These are phyloP conservation scores for Drosophila mayri DNA, from an alignment of 1,140 invertebrate species.

Conservation along the genomic window DNA sequence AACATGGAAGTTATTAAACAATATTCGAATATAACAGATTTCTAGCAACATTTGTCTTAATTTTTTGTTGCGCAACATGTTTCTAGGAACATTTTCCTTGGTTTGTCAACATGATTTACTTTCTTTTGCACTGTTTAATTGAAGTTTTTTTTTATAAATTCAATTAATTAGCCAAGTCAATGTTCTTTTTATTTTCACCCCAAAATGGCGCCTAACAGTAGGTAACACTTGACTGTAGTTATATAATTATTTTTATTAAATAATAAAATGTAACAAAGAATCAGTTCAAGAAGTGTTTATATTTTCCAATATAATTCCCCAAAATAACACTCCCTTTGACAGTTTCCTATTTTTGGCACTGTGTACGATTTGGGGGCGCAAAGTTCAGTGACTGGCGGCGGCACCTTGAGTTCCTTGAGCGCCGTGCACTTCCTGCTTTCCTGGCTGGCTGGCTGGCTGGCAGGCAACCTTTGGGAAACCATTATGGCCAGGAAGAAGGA, in stretches of 20 bases:
- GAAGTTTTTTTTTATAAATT: not conserved
- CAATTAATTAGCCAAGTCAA: not conserved
- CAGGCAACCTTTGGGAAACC: constrained; percentile 54
- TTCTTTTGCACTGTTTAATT: too few relatives aligned
- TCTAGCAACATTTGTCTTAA: not conserved
- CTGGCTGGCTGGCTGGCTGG: not conserved
- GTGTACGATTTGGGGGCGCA: not conserved
- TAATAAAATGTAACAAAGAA: too few relatives aligned
- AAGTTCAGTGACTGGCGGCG: constrained; percentile 63
- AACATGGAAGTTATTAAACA: not conserved
- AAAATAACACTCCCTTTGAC: not conserved
- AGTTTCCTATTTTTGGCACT: not conserved
- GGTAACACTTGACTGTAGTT: too few relatives aligned
- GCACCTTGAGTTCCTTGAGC: constrained; percentile 55
- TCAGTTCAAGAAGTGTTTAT: too few relatives aligned
- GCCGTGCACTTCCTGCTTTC: constrained; percentile 68
- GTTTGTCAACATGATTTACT: not conserved
- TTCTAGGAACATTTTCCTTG: not conserved
- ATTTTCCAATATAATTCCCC: too few relatives aligned
- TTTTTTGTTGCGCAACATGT: not conserved
- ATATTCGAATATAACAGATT: not conserved
- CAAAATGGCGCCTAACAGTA: too few relatives aligned
- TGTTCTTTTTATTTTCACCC: too few relatives aligned
- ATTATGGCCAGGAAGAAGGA: constrained; percentile 20
- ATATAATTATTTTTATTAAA: too few relatives aligned